These are phyloP conservation scores for Gallinago media DNA, from an alignment of 2,113 vertebrate genomes.

Conservation along the genomic window DNA sequence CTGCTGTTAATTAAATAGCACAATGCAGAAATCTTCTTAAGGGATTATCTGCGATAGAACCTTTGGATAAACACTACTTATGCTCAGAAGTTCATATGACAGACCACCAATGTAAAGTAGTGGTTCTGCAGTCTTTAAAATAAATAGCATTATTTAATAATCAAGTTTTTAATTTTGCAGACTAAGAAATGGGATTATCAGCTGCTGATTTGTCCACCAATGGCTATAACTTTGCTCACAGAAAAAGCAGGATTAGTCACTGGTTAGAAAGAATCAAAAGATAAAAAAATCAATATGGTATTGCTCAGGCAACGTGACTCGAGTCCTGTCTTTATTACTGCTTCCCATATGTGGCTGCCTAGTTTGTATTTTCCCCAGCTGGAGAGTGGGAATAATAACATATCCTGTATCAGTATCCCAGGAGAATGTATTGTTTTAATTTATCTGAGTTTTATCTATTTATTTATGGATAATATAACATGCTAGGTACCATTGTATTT, in stretches of 20 bases:
- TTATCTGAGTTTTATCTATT: background rate
- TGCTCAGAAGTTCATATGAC: background rate
- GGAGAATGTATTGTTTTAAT: background rate
- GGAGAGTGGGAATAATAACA: background rate
- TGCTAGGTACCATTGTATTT: fast-evolving
- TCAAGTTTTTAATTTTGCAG: background rate
- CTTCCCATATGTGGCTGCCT: background rate
- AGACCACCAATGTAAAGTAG: background rate
- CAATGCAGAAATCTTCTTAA: constrained; percentile 5
- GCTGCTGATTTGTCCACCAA: background rate
- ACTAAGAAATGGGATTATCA: background rate
- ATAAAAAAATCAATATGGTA: background rate
- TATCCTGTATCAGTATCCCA: background rate
- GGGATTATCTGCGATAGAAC: background rate
- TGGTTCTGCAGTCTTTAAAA: background rate
- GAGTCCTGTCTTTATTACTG: background rate
- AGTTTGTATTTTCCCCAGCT: background rate
- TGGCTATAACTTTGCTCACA: background rate
- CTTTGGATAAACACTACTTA: background rate
- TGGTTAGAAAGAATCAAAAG: background rate
- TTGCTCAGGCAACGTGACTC: background rate
- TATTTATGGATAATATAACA: background rate
- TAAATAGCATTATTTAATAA: background rate
- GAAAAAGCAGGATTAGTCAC: background rate
- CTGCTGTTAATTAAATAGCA: constrained; percentile 11